Percentiles rank a stretch among this genome's conserved stretches.
Conservation (phyloP, 2,888 invertebrate genomes). For the Harpalus rufipes region DNA sequence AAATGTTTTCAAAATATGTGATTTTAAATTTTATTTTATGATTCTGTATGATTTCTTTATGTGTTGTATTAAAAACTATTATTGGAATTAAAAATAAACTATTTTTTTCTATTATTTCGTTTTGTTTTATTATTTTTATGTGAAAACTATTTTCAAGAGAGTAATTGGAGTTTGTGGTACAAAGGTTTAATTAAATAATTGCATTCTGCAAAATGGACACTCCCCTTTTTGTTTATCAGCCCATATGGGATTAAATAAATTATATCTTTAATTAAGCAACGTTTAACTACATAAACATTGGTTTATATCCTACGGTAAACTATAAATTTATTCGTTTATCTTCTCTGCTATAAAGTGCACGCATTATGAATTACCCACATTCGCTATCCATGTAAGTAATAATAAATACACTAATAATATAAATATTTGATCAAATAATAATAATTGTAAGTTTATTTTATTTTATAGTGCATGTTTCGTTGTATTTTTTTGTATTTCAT, state of each 20-base stretch:
- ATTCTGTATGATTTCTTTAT: conserved; percentile 3
- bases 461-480: background rate
- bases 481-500: too few relatives aligned
- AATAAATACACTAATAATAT: background rate
- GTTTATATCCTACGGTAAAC: background rate
- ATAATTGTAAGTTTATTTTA: background rate
- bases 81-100: conserved; percentile 1
- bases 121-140: conserved; percentile 37
- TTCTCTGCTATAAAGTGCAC: background rate
- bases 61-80: conserved; percentile 4
- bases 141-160: conserved; percentile 16
- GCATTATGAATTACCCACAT: background rate
- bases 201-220: conserved; percentile 7
- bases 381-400: conserved; percentile 1
- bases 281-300: background rate
- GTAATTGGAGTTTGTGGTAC: background rate
- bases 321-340: background rate
- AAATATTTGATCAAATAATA: background rate
- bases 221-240: conserved; percentile 32
- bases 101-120: conserved; percentile 14
- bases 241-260: background rate
- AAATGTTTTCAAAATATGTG: conserved; percentile 4
- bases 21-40: conserved; percentile 7
- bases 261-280: background rate
- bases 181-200: conserved; percentile 4